Evolutionary conservation across 2,113 vertebrate genomes (phyloP).

Genomic region (Sinocyclocheilus grahami): DNA sequence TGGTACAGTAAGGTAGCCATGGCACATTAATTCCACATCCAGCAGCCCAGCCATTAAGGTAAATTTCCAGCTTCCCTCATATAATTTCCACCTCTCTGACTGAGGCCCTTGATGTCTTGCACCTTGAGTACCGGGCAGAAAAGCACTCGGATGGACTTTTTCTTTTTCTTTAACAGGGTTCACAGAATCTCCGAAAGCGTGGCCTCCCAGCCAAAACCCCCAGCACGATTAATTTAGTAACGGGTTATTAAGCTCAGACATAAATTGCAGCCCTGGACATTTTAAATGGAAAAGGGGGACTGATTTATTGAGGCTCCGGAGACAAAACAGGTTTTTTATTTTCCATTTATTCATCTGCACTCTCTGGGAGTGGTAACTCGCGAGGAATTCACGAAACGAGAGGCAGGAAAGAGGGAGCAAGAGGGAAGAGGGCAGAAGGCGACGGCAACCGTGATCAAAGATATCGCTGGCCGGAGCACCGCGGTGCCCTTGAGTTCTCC

Average conservation of each 20-base stretch:
- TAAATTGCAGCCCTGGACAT: slow-evolving; percentile 88
- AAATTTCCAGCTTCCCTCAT: slow-evolving; percentile 58
- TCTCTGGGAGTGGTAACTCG: slow-evolving; percentile 81
- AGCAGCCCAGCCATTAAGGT: slow-evolving; percentile 56
- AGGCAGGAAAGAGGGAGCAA: slow-evolving; percentile 8
- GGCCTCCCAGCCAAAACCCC: slow-evolving; percentile 84
- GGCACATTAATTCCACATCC: slow-evolving; percentile 37
- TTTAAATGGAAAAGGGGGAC: slow-evolving; percentile 85
- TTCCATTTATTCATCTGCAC: slow-evolving; percentile 86
- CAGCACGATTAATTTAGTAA: slow-evolving; percentile 86
- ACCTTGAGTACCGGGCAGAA: slow-evolving; percentile 49
- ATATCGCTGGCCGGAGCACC: slow-evolving; percentile 2
- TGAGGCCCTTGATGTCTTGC: slow-evolving; percentile 62
- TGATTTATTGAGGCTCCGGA: slow-evolving; percentile 86
- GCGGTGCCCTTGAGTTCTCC: slow-evolving; percentile 21
- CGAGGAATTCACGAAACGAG: slow-evolving; percentile 75
- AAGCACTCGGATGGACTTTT: not conserved
- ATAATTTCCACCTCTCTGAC: slow-evolving; percentile 60
- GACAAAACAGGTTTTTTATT: slow-evolving; percentile 84
- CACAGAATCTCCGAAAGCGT: slow-evolving; percentile 56
- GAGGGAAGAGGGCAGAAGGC: slow-evolving; percentile 23
- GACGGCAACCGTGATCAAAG: slow-evolving; percentile 44
- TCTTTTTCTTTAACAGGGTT: slow-evolving; percentile 48
- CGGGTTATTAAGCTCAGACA: slow-evolving; percentile 83
- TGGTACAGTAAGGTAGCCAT: not conserved